phyloP scores from a whole-genome alignment of 2,113 vertebrate species.

The Ranitomeya imitator region DNA sequence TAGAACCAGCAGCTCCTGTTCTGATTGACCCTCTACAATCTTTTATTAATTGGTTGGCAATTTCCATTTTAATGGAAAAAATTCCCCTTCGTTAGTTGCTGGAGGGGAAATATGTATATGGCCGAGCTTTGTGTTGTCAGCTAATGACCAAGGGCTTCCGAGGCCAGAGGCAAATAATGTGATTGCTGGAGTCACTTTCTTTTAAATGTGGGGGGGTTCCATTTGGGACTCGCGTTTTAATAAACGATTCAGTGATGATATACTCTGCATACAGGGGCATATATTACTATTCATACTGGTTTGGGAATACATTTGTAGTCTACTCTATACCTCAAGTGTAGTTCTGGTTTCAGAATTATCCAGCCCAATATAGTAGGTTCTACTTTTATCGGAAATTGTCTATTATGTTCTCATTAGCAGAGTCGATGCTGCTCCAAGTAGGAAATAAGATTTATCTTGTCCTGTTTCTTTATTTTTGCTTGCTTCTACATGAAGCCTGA shows the following conservation, averaged over 20 bases:
- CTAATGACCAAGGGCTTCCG: background rate
- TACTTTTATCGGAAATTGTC: background rate
- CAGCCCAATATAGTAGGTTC: no score
- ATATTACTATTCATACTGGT: no score
- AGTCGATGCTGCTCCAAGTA: background rate
- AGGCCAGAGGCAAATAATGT: no score
- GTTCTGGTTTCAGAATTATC: background rate
- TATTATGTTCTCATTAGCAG: background rate
- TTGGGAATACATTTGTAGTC: no score
- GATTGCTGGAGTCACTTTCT: background rate
- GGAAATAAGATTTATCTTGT: background rate
- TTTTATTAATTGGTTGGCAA: background rate
- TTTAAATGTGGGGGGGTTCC: background rate
- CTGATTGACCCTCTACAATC: background rate
- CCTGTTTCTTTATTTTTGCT: background rate
- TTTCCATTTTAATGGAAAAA: background rate
- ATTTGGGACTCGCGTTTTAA: background rate
- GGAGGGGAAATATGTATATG: background rate
- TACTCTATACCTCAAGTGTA: background rate
- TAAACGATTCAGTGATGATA: no score
- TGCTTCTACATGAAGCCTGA: background rate
- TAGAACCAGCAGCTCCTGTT: background rate
- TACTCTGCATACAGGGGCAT: no score
- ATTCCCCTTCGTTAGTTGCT: background rate
- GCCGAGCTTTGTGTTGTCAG: background rate